These are phyloP conservation scores for Amphimedon queenslandica DNA, from an alignment of 37 sponge, comb jelly and placozoan species.

Conservation along the genomic window DNA sequence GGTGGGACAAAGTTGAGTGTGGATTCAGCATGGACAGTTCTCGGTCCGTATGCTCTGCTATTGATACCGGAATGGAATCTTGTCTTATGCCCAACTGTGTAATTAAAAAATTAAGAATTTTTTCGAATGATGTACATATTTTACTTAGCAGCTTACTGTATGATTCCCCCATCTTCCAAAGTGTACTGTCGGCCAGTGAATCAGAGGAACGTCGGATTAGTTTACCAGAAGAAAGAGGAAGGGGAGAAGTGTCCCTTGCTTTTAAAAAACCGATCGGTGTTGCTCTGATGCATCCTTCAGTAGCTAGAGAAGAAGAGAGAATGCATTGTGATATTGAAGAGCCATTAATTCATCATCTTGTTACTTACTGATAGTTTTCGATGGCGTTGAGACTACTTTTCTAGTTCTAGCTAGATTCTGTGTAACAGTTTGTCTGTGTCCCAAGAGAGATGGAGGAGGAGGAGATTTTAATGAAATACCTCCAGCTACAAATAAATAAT, in stretches of 20 bases:
- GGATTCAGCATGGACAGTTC: conserved; percentile 46
- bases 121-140: not conserved
- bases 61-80: not conserved
- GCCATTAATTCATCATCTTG: not conserved
- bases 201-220: not conserved
- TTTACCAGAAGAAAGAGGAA: not conserved
- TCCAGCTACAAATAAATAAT: no score
- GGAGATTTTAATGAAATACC: no score
- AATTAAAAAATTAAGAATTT: not conserved
- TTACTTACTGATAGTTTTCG: no score
- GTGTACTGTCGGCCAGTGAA: not conserved
- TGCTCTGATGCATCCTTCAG: conserved; percentile 1
- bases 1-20: conserved; percentile 61
- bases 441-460: no score
- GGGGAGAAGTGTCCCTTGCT: not conserved
- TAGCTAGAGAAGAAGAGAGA: not conserved
- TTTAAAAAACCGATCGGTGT: conserved; percentile 33
- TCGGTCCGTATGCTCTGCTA: conserved; percentile 74
- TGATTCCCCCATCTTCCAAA: conserved; percentile 41
- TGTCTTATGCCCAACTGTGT: conserved; percentile 13
- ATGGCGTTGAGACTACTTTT: no score
- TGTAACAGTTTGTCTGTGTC: no score
- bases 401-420: no score
- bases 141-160: conserved; percentile 23
- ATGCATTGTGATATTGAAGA: not conserved